Conservation (phyloP, 2,888 invertebrate genomes). For the Drosophila parthenogenetica region DNA sequence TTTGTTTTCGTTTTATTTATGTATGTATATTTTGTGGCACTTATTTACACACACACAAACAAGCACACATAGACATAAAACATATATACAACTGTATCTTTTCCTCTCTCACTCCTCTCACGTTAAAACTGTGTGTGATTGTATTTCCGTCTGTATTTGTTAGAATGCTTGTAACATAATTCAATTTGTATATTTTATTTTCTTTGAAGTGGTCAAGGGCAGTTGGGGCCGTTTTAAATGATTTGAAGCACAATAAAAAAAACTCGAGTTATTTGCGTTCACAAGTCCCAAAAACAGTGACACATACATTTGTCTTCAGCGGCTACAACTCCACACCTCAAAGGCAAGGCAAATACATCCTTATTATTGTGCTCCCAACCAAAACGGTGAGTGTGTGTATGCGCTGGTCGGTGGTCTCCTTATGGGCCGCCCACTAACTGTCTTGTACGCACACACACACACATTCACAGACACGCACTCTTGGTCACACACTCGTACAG, state of each 20-base stretch:
- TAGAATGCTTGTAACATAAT: constrained; percentile 65
- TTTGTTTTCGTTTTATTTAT: constrained; percentile 68
- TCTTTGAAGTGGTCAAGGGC: constrained; percentile 40
- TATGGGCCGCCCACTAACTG: constrained; percentile 59
- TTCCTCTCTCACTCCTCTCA: constrained; percentile 5
- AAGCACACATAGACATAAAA: background rate
- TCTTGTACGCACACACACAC: constrained; percentile 51
- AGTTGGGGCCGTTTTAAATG: constrained; percentile 20
- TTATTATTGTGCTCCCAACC: constrained; percentile 26
- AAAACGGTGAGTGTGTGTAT: constrained; percentile 19
- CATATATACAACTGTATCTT: constrained; percentile 13
- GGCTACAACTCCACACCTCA: constrained; percentile 48
- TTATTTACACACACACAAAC: constrained; percentile 58
- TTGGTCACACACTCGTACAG: constrained; percentile 50
- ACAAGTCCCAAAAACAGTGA: constrained; percentile 37
- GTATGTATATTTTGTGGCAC: constrained; percentile 67
- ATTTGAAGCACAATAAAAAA: constrained; percentile 32
- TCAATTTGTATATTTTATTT: constrained; percentile 46
- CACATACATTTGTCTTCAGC: constrained; percentile 58
- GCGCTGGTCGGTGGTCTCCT: constrained; percentile 42
- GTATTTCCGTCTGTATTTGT: constrained; percentile 41
- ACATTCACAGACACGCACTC: constrained; percentile 51
- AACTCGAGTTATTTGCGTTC: constrained; percentile 32
- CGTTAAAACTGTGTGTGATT: constrained; percentile 8
- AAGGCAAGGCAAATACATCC: constrained; percentile 51